These are phyloP conservation scores for Zonitis immaculata DNA, from an alignment of 2,888 invertebrate species.

Conservation along the genomic window DNA sequence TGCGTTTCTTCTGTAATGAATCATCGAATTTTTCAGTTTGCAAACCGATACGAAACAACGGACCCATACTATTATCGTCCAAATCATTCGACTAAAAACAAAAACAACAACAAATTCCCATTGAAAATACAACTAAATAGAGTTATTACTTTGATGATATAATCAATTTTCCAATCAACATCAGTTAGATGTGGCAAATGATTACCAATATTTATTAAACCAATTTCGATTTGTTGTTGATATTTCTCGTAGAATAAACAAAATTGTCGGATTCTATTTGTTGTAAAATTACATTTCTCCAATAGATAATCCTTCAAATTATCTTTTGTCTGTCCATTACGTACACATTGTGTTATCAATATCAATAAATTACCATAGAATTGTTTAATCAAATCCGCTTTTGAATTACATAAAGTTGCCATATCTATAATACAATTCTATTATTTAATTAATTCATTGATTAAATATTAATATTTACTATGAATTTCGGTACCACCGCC, in stretches of 20 bases:
- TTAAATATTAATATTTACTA: constrained; percentile 26
- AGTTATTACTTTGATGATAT: constrained; percentile 45
- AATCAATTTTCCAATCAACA: constrained; percentile 60
- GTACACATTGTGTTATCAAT: constrained; percentile 37
- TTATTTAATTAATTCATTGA: background rate
- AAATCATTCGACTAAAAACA: constrained; percentile 39
- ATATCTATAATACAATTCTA: constrained; percentile 34
- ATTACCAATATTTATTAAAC: constrained; percentile 41
- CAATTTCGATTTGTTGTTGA: constrained; percentile 33
- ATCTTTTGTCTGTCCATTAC: constrained; percentile 33
- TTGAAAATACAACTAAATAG: no score
- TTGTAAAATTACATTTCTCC: constrained; percentile 34
- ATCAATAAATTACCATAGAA: constrained; percentile 38
- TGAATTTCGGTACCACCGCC: constrained; percentile 29
- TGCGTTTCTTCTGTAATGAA: constrained; percentile 45
- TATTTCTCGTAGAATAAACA: constrained; percentile 36
- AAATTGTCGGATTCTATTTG: constrained; percentile 30
- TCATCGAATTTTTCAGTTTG: constrained; percentile 38
- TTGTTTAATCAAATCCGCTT: constrained; percentile 42
- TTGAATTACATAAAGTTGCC: constrained; percentile 35
- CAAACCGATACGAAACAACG: constrained; percentile 42
- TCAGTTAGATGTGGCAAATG: constrained; percentile 55
- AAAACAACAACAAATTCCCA: no score
- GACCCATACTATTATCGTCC: constrained; percentile 40
- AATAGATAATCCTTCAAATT: constrained; percentile 31